Base-by-base conservation (phyloP, 2,888 invertebrate genomes). In the Pelosia muscerda region DNA sequence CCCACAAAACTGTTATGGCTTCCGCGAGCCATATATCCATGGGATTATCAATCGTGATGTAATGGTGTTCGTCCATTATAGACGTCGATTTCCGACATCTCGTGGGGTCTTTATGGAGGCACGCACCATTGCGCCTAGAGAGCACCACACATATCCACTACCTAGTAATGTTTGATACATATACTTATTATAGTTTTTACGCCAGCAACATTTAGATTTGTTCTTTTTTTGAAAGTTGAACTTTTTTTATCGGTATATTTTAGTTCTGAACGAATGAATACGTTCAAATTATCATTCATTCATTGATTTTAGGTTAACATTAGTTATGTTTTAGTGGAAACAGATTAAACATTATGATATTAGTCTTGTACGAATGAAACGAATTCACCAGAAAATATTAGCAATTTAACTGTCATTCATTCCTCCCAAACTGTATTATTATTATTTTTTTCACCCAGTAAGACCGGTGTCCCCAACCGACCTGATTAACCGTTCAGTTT, bases 1-100 rank as follows among this genome's bases (percentile, higher is more conserved):
- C 88, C 94, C 94, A 89, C 94, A 93, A 91, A 94, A 95, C 94
- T 93, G 94, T 95, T 94, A 94, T 94, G 91, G 87, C 91, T 95
- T 95, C 94, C 94, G 93, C 81, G 83, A 74, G 89, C 93, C 82
- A 93, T 93, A 92, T 92, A 92, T 93, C 90, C 88, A 86, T 79
- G 88, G 93, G 92, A 94, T 93, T 94, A 94, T 95, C 94, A 94
- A 94, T 95, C 93, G 92, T 85, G 84, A 87, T 90, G 92, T 95
- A 95, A 95, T 94, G 94, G 94, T 88, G 92, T 90, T 90, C 91
- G 91, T 85, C 94, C 93, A 94, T 95, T 95, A 94, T 91, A 91
- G 94, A 88, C 89, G 90, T 86, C 92, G 92, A 93, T 94, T 92
- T 95, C 94, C 94, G 91, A 83, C 87, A 84, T 89, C 86, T 87